Evolutionary conservation across 2,113 vertebrate genomes (phyloP), one percentile per base, ranked within the genome.

Genomic region (Dicentrarchus labrax): DNA sequence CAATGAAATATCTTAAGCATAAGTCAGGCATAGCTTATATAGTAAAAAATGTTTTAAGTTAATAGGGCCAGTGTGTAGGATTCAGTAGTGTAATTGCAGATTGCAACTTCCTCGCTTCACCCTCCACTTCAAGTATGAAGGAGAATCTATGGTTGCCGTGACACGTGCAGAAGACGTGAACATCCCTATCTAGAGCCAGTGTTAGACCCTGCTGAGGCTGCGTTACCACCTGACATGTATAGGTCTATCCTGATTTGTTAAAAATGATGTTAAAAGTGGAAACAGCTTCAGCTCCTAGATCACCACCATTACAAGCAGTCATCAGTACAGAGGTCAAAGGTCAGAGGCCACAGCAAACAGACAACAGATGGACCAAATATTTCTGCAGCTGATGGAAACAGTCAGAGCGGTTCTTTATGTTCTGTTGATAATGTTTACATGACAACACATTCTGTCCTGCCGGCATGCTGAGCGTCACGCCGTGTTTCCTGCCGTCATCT

Each of bases 401-500:
- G 24, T 15, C 8, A 0, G 48, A 41, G 9, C 19, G 3, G 60
- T 19, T 78, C 66, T 64, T 19, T 65, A 70, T 38, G 72, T 65
- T 51, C 22, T 47, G 19, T 2, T 43, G 48, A 38, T 19, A n/a
- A 41, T 65, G n/a, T 24, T 51, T 8, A 67, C 11, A 43, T n/a
- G 48, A 78, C 57, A 17, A 41, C 60, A 10, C 19, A 0, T 8
- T 71, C 64, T 50, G 76, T 73, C 57, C 72, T 22, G 62, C 21
- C 61, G 0, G 17, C 72, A 39, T 47, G 10, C 50, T 8, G n/a
- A 64, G 65, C 47, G 30, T 90, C 89, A 89, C 73, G 45, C 82
- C 47, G 8, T 2, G 38, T 78, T 73, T 45, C 76, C 72, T 57
- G 48, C 64, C 15, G 5, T 93, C 93, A 91, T 82, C 86, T 66